These are phyloP conservation scores for Cataglyphis hispanica DNA, from an alignment of 1,140 invertebrate species.

Conservation along the genomic window DNA sequence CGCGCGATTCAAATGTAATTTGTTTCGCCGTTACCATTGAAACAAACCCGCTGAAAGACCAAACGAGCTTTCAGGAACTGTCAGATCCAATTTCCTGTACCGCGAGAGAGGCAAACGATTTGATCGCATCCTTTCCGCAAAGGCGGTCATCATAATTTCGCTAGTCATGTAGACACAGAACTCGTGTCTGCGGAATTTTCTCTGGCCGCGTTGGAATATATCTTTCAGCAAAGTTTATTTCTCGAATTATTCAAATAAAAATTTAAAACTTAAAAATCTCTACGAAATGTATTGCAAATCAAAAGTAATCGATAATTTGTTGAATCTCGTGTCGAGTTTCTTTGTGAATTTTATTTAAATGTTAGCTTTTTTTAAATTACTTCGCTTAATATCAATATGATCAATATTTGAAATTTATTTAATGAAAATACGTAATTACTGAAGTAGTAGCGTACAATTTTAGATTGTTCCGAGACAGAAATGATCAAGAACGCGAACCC, in stretches of 20 bases:
- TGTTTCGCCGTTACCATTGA: constrained; percentile 28
- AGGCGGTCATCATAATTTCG: constrained; percentile 33
- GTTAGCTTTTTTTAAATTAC: background rate
- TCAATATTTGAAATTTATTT: background rate
- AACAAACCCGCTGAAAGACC: constrained; percentile 48
- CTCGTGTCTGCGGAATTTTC: background rate
- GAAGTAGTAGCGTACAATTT: constrained; percentile 1
- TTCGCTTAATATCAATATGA: background rate
- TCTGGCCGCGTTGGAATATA: background rate
- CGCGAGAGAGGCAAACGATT: constrained; percentile 52
- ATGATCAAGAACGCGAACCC: background rate
- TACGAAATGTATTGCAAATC: background rate
- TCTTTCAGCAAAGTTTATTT: background rate
- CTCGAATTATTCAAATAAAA: background rate
- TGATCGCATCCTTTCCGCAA: constrained; percentile 39
- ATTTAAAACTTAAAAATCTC: background rate
- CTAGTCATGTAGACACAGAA: background rate
- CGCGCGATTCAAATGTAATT: constrained; percentile 47
- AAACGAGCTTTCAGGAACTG: constrained; percentile 47
- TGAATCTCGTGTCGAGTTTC: background rate
- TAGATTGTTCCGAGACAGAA: background rate
- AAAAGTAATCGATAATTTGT: background rate
- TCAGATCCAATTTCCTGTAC: constrained; percentile 51
- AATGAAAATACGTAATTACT: background rate
- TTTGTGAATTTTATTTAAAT: background rate